Conservation (phyloP, 2,888 invertebrate species). For the Epinotia nisella region DNA sequence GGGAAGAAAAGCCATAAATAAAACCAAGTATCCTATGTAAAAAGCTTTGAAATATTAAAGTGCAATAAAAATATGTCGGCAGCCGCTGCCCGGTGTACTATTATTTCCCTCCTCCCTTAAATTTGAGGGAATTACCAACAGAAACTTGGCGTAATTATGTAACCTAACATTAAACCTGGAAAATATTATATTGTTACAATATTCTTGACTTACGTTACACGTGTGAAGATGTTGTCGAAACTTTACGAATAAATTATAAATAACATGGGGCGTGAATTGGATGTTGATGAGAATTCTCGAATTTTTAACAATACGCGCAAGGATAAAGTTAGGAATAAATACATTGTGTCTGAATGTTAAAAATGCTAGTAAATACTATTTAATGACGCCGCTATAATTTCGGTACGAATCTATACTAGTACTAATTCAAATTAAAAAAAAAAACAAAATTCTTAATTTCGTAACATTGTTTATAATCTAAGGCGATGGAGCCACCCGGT, state of each 20-base stretch:
- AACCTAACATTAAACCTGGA: neutral
- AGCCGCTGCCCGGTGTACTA: constrained; percentile 24
- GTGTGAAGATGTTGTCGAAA: constrained; percentile 12
- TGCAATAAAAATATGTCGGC: constrained; percentile 42
- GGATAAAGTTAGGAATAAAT: neutral
- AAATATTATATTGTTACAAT: constrained; percentile 24
- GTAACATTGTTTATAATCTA: no score
- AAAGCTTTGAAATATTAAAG: constrained; percentile 44
- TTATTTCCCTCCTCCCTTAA: constrained; percentile 40
- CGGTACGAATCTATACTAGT: no score
- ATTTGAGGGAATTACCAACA: constrained; percentile 22
- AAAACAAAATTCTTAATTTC: no score
- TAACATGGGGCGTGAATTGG: neutral
- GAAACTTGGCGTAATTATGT: constrained; percentile 38
- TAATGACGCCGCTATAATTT: no score
- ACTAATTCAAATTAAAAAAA: no score
- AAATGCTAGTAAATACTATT: no score
- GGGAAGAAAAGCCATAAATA: constrained; percentile 38
- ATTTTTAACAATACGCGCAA: neutral
- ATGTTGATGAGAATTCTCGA: constrained; percentile 13
- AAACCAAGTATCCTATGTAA: constrained; percentile 36
- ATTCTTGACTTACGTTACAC: constrained; percentile 6
- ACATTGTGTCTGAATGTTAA: neutral
- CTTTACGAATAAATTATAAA: constrained; percentile 34
- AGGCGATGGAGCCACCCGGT: no score